Conservation (phyloP, 2,113 vertebrate genomes). For the Salvator merianae region DNA sequence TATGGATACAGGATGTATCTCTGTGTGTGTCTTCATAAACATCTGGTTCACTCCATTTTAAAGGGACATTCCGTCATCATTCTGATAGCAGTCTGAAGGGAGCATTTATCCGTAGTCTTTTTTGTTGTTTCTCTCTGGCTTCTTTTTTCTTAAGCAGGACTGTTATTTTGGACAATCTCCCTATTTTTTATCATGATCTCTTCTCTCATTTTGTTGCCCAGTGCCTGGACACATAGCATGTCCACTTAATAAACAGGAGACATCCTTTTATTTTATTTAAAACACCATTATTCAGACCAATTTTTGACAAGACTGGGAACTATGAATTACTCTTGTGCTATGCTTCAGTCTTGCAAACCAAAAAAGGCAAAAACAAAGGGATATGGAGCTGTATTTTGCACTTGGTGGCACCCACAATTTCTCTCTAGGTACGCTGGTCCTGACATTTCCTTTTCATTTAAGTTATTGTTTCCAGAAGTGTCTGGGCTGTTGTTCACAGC, state of each 20-base stretch:
- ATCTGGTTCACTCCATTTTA: neutral
- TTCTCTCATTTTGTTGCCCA: neutral
- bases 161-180: neutral
- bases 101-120: no score
- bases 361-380: neutral
- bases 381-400: constrained; percentile 10
- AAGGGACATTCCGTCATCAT: neutral
- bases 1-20: no score
- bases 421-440: constrained; percentile 11
- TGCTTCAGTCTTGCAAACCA: neutral
- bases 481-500: constrained; percentile 37
- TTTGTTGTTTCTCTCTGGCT: neutral
- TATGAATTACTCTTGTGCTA: neutral
- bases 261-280: accelerated
- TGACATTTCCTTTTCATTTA: constrained; percentile 42
- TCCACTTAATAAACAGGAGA: neutral
- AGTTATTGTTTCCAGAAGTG: constrained; percentile 47
- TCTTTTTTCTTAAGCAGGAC: neutral
- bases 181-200: no score
- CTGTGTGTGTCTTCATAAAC: neutral
- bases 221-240: neutral
- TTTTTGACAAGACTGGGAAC: neutral
- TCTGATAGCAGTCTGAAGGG: neutral
- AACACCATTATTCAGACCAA: accelerated
- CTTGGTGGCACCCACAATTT: neutral